Percentiles rank a stretch among this genome's conserved stretches.
These are phyloP conservation scores for Coturnix japonica DNA, from an alignment of 2,113 vertebrate genomes.

Conservation along the genomic window DNA sequence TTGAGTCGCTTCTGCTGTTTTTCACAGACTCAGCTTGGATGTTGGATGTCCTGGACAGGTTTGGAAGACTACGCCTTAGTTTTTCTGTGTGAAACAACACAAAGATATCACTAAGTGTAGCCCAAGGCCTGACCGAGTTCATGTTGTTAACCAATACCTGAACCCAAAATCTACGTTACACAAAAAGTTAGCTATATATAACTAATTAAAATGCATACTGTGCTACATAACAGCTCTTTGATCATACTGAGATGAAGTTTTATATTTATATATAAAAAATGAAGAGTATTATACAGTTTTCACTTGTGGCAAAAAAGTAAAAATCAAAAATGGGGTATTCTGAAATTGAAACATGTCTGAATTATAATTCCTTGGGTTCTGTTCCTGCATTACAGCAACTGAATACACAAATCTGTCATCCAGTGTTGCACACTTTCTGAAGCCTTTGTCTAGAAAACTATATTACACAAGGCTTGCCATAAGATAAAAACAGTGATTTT, in stretches of 20 bases:
- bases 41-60: constrained; percentile 87
- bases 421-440: background rate
- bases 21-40: constrained; percentile 92
- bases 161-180: background rate
- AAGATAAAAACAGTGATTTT: background rate
- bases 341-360: constrained; percentile 16
- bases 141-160: accelerated
- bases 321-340: background rate
- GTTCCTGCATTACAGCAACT: background rate
- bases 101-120: background rate
- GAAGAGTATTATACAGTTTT: background rate
- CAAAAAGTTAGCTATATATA: background rate
- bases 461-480: background rate
- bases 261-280: background rate
- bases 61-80: constrained; percentile 97
- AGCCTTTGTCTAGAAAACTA: background rate
- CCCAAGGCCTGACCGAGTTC: background rate
- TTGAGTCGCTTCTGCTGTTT: constrained; percentile 97
- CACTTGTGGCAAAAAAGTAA: background rate
- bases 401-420: background rate
- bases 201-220: background rate
- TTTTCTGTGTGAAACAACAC: constrained; percentile 83
- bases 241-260: background rate
- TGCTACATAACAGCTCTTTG: background rate
- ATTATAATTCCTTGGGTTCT: background rate